Conservation (phyloP, 30 jellyfish, hydroid and myxozoan species). For the Aurelia sp. region DNA sequence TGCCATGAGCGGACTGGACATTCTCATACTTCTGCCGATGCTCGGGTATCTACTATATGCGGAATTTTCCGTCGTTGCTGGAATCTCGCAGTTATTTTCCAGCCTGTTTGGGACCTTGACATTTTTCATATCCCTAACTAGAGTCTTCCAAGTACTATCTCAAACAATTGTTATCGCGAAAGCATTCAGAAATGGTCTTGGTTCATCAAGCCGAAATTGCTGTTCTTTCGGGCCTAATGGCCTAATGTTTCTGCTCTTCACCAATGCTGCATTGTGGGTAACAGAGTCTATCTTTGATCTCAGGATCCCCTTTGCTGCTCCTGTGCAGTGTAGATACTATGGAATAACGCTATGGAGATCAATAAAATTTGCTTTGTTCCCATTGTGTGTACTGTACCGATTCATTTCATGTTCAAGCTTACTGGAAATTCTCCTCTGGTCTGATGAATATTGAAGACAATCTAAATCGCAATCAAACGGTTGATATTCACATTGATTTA, state of each 20-base stretch:
- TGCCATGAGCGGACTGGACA: constrained; percentile 58
- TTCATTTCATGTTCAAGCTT: constrained; percentile 57
- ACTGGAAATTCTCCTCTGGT: constrained; percentile 66
- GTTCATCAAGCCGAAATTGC: constrained; percentile 40
- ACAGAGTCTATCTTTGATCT: constrained; percentile 67
- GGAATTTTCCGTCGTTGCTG: constrained; percentile 64
- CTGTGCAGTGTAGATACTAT: constrained; percentile 54
- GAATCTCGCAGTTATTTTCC: constrained; percentile 37
- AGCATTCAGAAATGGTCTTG: constrained; percentile 42
- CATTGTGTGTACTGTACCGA: constrained; percentile 58
- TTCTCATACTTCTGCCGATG: constrained; percentile 60
- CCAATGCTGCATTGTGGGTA: constrained; percentile 74
- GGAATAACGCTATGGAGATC: constrained; percentile 60
- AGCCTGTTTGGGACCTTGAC: constrained; percentile 15
- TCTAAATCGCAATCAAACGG: too few relatives aligned
- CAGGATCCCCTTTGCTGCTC: constrained; percentile 56
- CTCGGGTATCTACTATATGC: constrained; percentile 68
- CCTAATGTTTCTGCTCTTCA: constrained; percentile 52
- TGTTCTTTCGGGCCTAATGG: constrained; percentile 36
- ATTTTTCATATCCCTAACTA: constrained; percentile 26
- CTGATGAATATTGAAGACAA: constrained; percentile 40
- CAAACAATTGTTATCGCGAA: constrained; percentile 50
- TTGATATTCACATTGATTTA: too few relatives aligned
- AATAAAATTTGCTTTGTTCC: constrained; percentile 58
- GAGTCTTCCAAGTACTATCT: constrained; percentile 27